A percentile compares a stretch with the other conserved stretches of the same genome.
Conservation (phyloP, 1,140 invertebrate genomes). For the Bombus waltoni region DNA sequence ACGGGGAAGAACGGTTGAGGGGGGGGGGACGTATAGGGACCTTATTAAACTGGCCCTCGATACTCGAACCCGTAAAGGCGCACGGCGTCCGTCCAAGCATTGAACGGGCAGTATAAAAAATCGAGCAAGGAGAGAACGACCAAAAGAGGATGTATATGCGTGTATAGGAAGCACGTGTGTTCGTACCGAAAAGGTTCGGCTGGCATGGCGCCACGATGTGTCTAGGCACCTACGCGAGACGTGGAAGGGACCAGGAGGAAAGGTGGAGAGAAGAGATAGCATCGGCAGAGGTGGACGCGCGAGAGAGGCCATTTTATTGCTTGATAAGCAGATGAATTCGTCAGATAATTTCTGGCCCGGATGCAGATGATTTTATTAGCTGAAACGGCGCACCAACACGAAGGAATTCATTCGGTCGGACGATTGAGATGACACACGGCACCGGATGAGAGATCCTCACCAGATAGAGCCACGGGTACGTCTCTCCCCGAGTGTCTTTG, state of each 20-base stretch:
- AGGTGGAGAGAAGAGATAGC: slow-evolving; percentile 69
- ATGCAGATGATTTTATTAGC: slow-evolving; percentile 80
- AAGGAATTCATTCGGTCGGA: slow-evolving; percentile 57
- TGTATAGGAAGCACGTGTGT: slow-evolving; percentile 10
- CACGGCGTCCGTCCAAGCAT: slow-evolving; percentile 5
- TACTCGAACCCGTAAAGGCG: slow-evolving; percentile 30
- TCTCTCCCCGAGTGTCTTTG: slow-evolving; percentile 35
- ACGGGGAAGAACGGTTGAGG: neutral
- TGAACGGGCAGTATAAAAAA: slow-evolving; percentile 34
- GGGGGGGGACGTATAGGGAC: neutral
- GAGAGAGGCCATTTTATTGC: slow-evolving; percentile 77
- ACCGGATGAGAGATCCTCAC: slow-evolving; percentile 72
- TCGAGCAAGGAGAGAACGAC: slow-evolving; percentile 34
- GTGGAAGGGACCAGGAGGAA: slow-evolving; percentile 32
- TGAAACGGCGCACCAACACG: slow-evolving; percentile 44
- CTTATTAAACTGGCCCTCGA: slow-evolving; percentile 61
- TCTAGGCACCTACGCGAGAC: slow-evolving; percentile 61
- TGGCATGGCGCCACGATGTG: slow-evolving; percentile 71
- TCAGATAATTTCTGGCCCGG: slow-evolving; percentile 75
- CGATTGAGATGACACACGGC: slow-evolving; percentile 46
- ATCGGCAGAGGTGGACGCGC: slow-evolving; percentile 68
- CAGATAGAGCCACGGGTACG: slow-evolving; percentile 48
- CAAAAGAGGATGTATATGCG: neutral
- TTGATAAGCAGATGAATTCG: slow-evolving; percentile 81
- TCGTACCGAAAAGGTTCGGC: slow-evolving; percentile 39